phyloP scores from a whole-genome alignment of 2,113 vertebrate species.

The Myocastor coypus region DNA sequence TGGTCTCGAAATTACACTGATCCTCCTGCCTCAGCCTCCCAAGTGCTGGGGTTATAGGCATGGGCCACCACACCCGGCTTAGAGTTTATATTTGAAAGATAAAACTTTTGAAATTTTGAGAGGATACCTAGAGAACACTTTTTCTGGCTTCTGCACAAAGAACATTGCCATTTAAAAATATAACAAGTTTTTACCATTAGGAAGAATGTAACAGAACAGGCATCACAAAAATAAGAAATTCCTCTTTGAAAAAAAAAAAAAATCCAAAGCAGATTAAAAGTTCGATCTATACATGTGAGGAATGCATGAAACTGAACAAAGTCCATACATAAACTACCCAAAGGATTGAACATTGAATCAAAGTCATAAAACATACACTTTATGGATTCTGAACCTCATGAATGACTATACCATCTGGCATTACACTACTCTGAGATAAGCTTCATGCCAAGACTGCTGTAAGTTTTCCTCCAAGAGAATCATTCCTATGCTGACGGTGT shows the following conservation, averaged over 20 bases:
- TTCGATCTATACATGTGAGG: neutral
- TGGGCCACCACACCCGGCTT: too few species aligned
- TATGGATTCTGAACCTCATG: neutral
- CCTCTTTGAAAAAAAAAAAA: neutral
- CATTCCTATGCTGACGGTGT: neutral
- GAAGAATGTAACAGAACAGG: neutral
- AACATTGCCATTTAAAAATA: neutral
- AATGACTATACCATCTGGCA: neutral
- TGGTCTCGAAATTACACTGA: too few species aligned
- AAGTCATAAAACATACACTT: neutral
- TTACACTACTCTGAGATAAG: neutral
- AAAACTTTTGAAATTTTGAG: conserved; percentile 12
- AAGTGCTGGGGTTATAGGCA: too few species aligned
- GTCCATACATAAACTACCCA: neutral
- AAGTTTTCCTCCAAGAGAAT: neutral
- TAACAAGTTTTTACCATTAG: neutral
- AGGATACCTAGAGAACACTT: neutral
- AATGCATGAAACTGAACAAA: neutral
- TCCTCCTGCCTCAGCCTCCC: too few species aligned
- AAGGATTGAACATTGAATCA: neutral
- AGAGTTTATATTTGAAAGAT: neutral
- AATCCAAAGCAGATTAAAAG: neutral
- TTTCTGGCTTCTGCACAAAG: neutral
- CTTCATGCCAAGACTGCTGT: neutral
- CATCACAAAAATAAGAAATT: neutral